Evolutionary conservation across 2,888 invertebrate species (phyloP).

Genomic region (Harpalus rufipes): DNA sequence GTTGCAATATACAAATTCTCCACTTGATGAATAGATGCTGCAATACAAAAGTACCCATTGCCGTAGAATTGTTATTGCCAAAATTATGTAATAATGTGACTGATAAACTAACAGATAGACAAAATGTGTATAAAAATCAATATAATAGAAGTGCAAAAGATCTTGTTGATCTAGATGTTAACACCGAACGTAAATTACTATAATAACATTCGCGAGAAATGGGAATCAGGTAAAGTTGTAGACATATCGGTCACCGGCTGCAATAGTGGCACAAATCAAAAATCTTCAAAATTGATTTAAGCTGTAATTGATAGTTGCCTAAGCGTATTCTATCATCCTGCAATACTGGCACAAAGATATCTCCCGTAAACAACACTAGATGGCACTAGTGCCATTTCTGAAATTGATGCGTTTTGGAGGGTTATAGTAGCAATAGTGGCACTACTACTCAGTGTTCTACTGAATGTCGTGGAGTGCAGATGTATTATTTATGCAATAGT

Average conservation of each 20-base stretch:
- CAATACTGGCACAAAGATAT: no score
- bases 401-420: neutral
- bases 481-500: no score
- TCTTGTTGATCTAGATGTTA: neutral
- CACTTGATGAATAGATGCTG: conserved; percentile 64
- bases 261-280: no score
- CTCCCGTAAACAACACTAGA: no score
- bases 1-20: conserved; percentile 30
- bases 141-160: neutral
- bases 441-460: no score
- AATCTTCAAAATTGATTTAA: no score
- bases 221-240: neutral
- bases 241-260: no score
- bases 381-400: no score
- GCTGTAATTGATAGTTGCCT: no score
- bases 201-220: neutral
- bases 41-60: conserved; percentile 67
- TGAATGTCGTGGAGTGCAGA: no score
- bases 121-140: neutral
- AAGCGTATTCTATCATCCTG: no score
- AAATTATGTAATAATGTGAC: neutral
- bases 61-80: neutral
- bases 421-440: conserved; percentile 8
- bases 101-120: neutral
- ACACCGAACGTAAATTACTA: neutral